Evolutionary conservation across 30 jellyfish, hydroid and myxozoan genomes (phyloP), one percentile per base, ranked within the genome.

Genomic region (Chrysaora quinquecirrha): DNA sequence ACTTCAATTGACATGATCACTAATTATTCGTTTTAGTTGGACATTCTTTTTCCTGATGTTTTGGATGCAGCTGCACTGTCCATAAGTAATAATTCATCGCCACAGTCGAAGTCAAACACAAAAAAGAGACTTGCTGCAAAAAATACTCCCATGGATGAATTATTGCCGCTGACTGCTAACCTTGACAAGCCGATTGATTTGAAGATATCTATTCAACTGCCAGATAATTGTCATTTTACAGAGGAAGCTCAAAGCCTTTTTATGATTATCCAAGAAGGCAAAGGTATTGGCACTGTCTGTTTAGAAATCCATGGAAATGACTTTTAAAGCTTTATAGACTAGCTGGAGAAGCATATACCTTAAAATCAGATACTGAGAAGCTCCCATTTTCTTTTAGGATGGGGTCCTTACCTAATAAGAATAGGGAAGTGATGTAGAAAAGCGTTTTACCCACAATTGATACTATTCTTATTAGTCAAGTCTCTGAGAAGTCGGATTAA

Each of bases 241-340:
- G 86, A 71, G 24, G 94, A 83, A 31, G 86, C 48, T 31, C 80
- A 71, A 3, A 83, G 94, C 71, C 49, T 23, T 16, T 83, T 82
- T 82, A 80, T 69, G 11, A 70, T 83, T 12, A 70, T 30, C 3
- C 28, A 30, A 29, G 76, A 49, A 6, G 82, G 28, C 18, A 27
- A 28, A 31, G 61, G 75, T 69, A 23, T 38, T 14, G 54, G 11
- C n/a, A n/a, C n/a, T n/a, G n/a, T n/a, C n/a, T n/a, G n/a, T n/a
- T n/a, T n/a, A n/a, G n/a, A n/a, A n/a, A n/a, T n/a, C n/a, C n/a
- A n/a, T n/a, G n/a, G n/a, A n/a, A n/a, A n/a, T n/a, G n/a, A n/a
- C n/a, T n/a, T n/a, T n/a, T n/a, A n/a, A n/a, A n/a, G n/a, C n/a
- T n/a, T n/a, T n/a, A n/a, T n/a, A n/a, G n/a, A n/a, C n/a, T n/a